Percentiles rank a stretch among this genome's conserved stretches.
phyloP scores from a whole-genome alignment of 2,888 invertebrate species.

The Steinernema scapterisci region DNA sequence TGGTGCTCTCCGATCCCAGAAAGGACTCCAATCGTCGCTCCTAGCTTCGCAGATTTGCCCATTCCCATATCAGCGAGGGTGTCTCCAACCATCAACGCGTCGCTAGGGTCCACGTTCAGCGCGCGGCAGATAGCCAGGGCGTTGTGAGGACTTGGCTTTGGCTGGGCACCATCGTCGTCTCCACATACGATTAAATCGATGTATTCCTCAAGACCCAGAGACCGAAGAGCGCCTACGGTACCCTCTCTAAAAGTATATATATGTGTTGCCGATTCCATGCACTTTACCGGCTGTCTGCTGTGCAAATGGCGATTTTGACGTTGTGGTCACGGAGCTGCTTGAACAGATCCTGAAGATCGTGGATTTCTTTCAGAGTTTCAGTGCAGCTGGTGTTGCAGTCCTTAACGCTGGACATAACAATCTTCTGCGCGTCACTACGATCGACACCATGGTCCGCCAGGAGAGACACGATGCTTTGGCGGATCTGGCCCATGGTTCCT shows the following conservation, averaged over 20 bases:
- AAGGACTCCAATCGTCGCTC: conserved; percentile 69
- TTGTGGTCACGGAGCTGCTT: conserved; percentile 67
- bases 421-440: conserved; percentile 44
- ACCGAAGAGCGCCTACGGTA: conserved; percentile 53
- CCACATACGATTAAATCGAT: conserved; percentile 70
- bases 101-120: conserved; percentile 56
- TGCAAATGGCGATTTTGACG: conserved; percentile 70
- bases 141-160: conserved; percentile 70
- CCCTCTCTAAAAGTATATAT: conserved; percentile 49
- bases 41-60: conserved; percentile 69
- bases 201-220: conserved; percentile 58
- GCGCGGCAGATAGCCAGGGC: conserved; percentile 65
- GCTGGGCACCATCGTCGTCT: conserved; percentile 68
- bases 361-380: conserved; percentile 67
- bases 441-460: conserved; percentile 66
- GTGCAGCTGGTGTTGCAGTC: conserved; percentile 63
- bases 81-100: conserved; percentile 70
- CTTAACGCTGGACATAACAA: conserved; percentile 65
- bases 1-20: conserved; percentile 67
- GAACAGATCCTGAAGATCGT: conserved; percentile 69
- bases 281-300: conserved; percentile 68
- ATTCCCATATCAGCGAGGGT: conserved; percentile 70
- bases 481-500: conserved; percentile 68
- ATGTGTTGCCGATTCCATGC: not conserved
- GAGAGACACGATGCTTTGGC: conserved; percentile 65